Evolutionary conservation across 2,797 vertebrate species (phyloP).

Genomic region (Falco berigora): DNA sequence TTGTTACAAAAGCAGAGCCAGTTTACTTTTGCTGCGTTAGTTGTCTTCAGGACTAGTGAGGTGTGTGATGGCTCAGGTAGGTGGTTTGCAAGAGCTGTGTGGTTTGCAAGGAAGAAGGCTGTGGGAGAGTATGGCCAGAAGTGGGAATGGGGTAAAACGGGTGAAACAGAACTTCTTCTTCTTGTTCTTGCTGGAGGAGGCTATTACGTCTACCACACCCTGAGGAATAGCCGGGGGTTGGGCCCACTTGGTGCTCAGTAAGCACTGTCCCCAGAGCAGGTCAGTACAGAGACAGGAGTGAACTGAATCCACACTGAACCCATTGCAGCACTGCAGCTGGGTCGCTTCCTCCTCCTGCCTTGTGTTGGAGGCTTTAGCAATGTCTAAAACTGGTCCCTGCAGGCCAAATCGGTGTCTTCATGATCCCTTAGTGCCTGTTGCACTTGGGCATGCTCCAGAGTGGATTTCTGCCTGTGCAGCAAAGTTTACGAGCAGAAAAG

Average conservation of each 20-base stretch:
- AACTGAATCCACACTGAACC: not conserved
- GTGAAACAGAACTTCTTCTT: not conserved
- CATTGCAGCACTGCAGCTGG: rapidly evolving
- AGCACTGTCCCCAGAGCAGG: not conserved
- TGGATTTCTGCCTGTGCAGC: not conserved
- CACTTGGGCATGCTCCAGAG: not conserved
- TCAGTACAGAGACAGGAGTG: not conserved
- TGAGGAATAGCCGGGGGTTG: rapidly evolving
- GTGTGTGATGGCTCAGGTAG: not conserved
- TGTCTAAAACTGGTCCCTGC: not conserved
- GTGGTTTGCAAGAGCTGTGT: not conserved
- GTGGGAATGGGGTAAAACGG: not conserved
- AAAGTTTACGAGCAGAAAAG: not conserved
- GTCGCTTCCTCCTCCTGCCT: not conserved
- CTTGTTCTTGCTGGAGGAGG: not conserved
- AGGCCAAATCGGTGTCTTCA: not conserved
- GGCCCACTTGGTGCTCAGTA: rapidly evolving
- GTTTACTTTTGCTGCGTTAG: not conserved
- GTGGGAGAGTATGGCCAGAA: not conserved
- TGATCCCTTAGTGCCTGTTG: not conserved
- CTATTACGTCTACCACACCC: not conserved
- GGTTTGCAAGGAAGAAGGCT: not conserved
- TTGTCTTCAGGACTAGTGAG: not conserved
- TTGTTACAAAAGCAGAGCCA: not conserved
- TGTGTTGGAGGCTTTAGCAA: not conserved